Evolutionary conservation across 2,888 invertebrate species (phyloP), one percentile per base, ranked within the genome.

Genomic region (Ellobium chinense): DNA sequence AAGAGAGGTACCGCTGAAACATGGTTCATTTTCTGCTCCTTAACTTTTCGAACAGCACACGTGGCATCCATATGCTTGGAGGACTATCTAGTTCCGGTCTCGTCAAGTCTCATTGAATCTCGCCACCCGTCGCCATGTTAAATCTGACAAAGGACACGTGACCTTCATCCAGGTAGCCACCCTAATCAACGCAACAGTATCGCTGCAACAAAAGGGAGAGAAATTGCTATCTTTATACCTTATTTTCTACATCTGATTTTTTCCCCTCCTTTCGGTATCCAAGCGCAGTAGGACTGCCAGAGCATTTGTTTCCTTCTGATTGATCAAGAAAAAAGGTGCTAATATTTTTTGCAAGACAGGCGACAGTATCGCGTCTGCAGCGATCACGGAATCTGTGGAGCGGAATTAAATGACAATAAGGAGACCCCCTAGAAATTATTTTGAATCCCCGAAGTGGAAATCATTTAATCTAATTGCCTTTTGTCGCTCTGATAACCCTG

Each of bases 381-480:
- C 68, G 14, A 2, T 2, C 7, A 12, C 46, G 24, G 46, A 46
- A 27, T 18, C 24, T 46, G 2, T 27, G 36, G 9, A 34, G 5
- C 18, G 21, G 29, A 69, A 24, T 18, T 39, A 9, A n/a, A 24
- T 12, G 7, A 7, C 1, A 70, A 60, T 24, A 72, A 60, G 18
- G 34, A 24, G n/a, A n/a, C 37, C n/a, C n/a, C n/a, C n/a, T n/a
- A n/a, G n/a, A n/a, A n/a, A n/a, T n/a, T n/a, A 60, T 56, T 72
- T 72, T 36, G 56, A 72, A 72, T 72, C 72, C 58, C 36, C 56
- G 31, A 58, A 72, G 72, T 72, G 72, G 72, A 72, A 72, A 72
- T 72, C 37, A 60, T 72, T 72, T 56, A 72, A 72, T 72, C 58
- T 60, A 36, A 72, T 60, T 60, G 56, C 58, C 72, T 36, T 34